phyloP scores from a whole-genome alignment of 2,113 vertebrate genomes.

The Urocynchramus pylzowi region DNA sequence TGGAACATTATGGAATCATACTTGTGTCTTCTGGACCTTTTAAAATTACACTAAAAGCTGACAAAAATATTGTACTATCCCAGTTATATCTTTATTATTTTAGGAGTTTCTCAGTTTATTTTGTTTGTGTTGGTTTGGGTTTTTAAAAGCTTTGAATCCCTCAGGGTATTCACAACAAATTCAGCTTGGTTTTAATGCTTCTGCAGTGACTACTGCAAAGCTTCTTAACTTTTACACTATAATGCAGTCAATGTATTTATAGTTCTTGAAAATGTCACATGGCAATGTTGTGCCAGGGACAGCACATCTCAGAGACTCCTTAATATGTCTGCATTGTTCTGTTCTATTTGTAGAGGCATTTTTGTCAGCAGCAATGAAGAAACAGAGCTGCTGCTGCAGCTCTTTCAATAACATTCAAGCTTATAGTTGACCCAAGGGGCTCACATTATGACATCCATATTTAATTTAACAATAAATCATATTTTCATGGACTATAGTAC shows the following conservation, averaged over 20 bases:
- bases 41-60: neutral
- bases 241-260: conserved; percentile 61
- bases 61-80: neutral
- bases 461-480: conserved; percentile 65
- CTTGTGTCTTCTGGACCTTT: neutral
- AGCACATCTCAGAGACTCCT: conserved; percentile 32
- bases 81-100: neutral
- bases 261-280: conserved; percentile 45
- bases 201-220: conserved; percentile 47
- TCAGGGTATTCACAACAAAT: neutral
- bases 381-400: neutral
- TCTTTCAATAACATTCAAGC: conserved; percentile 5
- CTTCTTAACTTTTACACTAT: conserved; percentile 49
- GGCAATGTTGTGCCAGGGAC: conserved; percentile 34
- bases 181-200: conserved; percentile 18
- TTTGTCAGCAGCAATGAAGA: conserved; percentile 24
- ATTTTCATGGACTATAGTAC: conserved; percentile 32
- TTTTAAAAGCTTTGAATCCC: neutral
- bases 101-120: neutral
- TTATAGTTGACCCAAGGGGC: neutral
- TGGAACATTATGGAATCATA: conserved; percentile 32
- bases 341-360: conserved; percentile 46
- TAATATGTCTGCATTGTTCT: conserved; percentile 44
- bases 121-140: neutral
- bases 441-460: conserved; percentile 39